A percentile compares a stretch with the other conserved stretches of the same genome.
phyloP scores from a whole-genome alignment of 2,113 vertebrate species.

The Arvicanthis niloticus region DNA sequence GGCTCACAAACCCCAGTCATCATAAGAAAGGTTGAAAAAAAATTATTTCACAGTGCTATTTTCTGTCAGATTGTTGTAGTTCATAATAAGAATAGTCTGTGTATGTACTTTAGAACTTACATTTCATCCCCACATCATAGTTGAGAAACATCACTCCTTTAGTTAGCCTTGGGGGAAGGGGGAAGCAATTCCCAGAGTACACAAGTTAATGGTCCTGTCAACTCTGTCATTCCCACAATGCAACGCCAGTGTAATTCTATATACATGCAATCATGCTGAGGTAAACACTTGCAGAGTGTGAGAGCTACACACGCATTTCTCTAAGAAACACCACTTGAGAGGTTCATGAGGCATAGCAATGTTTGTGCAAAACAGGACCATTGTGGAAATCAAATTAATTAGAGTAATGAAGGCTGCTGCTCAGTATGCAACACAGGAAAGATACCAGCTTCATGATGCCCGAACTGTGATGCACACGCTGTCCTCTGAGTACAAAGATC shows the following conservation, averaged over 20 bases:
- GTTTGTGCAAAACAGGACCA: conserved; percentile 44
- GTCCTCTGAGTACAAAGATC: neutral
- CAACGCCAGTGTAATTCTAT: conserved; percentile 29
- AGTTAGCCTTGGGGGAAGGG: neutral
- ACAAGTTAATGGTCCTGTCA: conserved; percentile 44
- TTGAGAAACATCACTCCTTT: conserved; percentile 43
- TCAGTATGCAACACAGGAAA: neutral
- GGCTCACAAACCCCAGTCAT: neutral
- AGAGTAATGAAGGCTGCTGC: neutral
- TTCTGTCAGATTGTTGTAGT: neutral
- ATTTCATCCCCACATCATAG: conserved; percentile 32
- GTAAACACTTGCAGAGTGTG: conserved; percentile 4
- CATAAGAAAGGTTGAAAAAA: neutral
- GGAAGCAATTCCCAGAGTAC: neutral
- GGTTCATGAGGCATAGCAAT: conserved; percentile 47
- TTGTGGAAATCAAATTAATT: conserved; percentile 37
- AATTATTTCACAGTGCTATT: conserved; percentile 7
- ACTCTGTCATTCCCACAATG: neutral
- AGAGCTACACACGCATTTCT: neutral
- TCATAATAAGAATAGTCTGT: neutral
- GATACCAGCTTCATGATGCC: neutral
- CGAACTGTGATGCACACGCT: neutral
- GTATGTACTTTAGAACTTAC: neutral
- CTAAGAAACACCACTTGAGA: conserved; percentile 34
- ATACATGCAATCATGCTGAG: conserved; percentile 45